phyloP scores from a whole-genome alignment of 2,113 vertebrate species.

The Dicentrarchus labrax region DNA sequence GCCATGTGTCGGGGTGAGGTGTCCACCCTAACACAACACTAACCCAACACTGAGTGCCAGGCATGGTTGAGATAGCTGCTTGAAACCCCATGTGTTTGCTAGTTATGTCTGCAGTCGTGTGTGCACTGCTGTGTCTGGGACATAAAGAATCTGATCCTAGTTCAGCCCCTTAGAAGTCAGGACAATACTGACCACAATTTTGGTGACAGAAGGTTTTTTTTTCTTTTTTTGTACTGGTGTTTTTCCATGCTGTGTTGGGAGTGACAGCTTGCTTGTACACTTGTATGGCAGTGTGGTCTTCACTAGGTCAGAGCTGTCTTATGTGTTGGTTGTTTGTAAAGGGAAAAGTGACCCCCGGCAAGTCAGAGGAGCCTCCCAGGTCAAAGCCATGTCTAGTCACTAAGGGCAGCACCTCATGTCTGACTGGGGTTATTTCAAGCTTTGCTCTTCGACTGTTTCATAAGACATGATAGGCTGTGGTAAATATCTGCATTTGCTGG shows the following conservation, averaged over 20 bases:
- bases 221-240: background rate
- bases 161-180: constrained; percentile 24
- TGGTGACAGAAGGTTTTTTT: constrained; percentile 2
- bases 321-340: constrained; percentile 30
- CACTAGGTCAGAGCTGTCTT: background rate
- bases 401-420: constrained; percentile 39
- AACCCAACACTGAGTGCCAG: constrained; percentile 75
- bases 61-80: constrained; percentile 78
- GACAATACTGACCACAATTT: constrained; percentile 22
- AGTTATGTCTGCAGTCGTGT: constrained; percentile 71
- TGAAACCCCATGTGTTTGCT: constrained; percentile 74
- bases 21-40: constrained; percentile 78
- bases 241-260: background rate
- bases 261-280: background rate
- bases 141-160: constrained; percentile 53
- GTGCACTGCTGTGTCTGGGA: constrained; percentile 57
- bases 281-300: background rate
- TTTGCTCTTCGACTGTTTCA: constrained; percentile 36
- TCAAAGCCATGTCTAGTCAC: constrained; percentile 61
- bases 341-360: constrained; percentile 25
- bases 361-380: constrained; percentile 41
- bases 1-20: constrained; percentile 69
- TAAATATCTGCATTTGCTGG: constrained; percentile 37
- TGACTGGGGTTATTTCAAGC: constrained; percentile 57
- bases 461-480: constrained; percentile 15